Evolutionary conservation across 2,797 vertebrate species (phyloP).

Genomic region (Enteromius radiatus): DNA sequence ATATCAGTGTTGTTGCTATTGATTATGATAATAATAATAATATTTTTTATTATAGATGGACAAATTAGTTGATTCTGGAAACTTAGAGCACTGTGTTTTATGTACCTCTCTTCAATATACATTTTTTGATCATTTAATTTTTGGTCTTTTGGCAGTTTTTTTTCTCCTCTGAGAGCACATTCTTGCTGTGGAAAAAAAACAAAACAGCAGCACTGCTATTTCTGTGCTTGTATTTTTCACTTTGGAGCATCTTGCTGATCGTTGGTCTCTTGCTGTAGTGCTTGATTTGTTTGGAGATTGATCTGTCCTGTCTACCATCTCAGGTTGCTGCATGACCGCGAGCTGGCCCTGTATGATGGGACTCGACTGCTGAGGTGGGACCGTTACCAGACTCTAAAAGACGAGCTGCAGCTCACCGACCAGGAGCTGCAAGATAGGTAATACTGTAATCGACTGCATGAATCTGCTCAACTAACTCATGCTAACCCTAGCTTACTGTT

Average conservation of each 20-base stretch:
- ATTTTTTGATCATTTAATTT: neutral
- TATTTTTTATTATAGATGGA: neutral
- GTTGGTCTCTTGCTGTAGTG: neutral
- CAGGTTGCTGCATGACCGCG: conserved; percentile 93
- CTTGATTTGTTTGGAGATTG: neutral
- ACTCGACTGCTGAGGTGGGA: conserved; percentile 89
- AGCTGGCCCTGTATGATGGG: conserved; percentile 92
- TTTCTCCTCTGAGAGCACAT: neutral
- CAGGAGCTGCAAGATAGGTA: conserved; percentile 87
- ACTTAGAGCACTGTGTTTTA: neutral
- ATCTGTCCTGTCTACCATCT: conserved; percentile 32
- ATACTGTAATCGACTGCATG: neutral
- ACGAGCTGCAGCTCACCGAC: conserved; percentile 84
- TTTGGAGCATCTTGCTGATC: neutral
- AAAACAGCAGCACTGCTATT: neutral
- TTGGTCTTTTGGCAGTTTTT: neutral
- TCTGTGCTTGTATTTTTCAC: neutral
- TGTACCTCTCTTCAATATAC: neutral
- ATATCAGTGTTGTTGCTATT: neutral
- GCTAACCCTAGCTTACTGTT: neutral
- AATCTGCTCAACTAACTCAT: neutral
- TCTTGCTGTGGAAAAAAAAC: neutral
- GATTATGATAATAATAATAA: neutral
- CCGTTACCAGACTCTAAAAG: conserved; percentile 86
- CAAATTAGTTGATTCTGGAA: neutral